Evolutionary conservation across 1,140 invertebrate species (phyloP).

Genomic region (Cotesia glomerata): DNA sequence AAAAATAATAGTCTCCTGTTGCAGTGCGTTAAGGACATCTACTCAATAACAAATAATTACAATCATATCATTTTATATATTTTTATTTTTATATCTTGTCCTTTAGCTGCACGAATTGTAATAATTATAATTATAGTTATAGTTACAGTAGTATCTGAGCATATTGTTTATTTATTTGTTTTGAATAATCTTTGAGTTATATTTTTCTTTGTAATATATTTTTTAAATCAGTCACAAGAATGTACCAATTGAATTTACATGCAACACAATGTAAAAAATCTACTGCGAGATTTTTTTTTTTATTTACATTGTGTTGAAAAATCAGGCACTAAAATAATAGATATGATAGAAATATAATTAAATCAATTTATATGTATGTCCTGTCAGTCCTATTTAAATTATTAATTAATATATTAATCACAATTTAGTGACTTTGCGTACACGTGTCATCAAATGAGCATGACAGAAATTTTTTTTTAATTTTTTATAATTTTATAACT

Average conservation of each 20-base stretch:
- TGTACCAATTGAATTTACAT: neutral
- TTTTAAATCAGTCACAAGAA: neutral
- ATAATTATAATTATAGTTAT: no score
- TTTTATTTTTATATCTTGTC: neutral
- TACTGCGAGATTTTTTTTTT: conserved; percentile 16
- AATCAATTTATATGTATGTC: conserved; percentile 41
- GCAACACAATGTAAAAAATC: neutral
- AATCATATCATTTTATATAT: no score
- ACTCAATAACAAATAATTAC: no score
- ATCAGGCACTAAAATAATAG: conserved; percentile 44
- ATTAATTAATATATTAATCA: conserved; percentile 42
- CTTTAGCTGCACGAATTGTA: conserved; percentile 38
- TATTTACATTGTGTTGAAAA: conserved; percentile 14
- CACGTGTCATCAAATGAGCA: neutral
- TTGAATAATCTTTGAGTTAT: neutral
- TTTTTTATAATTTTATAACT: neutral
- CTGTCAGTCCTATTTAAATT: conserved; percentile 54
- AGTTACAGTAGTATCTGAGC: conserved; percentile 45
- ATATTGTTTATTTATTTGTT: conserved; percentile 36
- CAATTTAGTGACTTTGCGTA: conserved; percentile 38
- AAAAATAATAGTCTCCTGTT: conserved; percentile 59
- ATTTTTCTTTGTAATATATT: neutral
- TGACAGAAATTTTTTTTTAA: conserved; percentile 1
- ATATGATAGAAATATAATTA: no score
- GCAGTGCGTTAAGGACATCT: conserved; percentile 27